Percentiles rank a stretch among this genome's conserved stretches.
phyloP scores from a whole-genome alignment of 2,888 invertebrate genomes.

The Apamea epomidion region DNA sequence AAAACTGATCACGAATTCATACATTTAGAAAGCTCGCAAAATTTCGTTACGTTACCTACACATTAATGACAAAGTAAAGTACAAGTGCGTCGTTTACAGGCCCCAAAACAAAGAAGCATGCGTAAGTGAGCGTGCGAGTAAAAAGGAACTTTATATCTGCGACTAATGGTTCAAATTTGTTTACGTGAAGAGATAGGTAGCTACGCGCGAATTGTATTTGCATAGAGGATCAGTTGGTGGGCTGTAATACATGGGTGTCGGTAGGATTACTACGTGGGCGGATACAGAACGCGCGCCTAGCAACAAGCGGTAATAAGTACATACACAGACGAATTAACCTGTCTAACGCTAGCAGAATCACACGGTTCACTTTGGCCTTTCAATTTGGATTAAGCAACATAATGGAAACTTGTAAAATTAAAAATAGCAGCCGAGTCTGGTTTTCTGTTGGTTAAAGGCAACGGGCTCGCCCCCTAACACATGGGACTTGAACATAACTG shows the following conservation, averaged over 20 bases:
- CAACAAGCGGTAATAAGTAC: not conserved
- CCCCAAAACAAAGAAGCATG: constrained; percentile 37
- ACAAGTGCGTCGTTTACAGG: constrained; percentile 26
- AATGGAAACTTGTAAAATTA: not conserved
- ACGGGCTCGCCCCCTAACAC: not conserved
- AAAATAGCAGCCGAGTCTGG: not conserved
- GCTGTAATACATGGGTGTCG: constrained; percentile 38
- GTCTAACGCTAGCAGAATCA: too few relatives aligned
- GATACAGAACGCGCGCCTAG: not conserved
- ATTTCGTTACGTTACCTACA: constrained; percentile 59
- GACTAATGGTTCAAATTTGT: constrained; percentile 51
- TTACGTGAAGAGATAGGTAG: constrained; percentile 18
- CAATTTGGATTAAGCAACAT: not conserved
- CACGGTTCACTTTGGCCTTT: not conserved
- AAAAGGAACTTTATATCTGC: constrained; percentile 55
- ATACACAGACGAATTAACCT: not conserved
- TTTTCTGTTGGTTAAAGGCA: not conserved
- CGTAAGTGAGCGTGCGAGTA: constrained; percentile 35
- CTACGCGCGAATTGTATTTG: constrained; percentile 42
- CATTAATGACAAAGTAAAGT: constrained; percentile 55
- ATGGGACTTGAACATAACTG: not conserved
- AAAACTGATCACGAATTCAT: constrained; percentile 52
- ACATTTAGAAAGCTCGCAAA: constrained; percentile 47
- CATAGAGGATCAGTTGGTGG: constrained; percentile 36
- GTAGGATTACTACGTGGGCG: constrained; percentile 7